These are phyloP conservation scores for Sphyrna mokarran DNA, from an alignment of 2,113 vertebrate genomes.

Conservation along the genomic window DNA sequence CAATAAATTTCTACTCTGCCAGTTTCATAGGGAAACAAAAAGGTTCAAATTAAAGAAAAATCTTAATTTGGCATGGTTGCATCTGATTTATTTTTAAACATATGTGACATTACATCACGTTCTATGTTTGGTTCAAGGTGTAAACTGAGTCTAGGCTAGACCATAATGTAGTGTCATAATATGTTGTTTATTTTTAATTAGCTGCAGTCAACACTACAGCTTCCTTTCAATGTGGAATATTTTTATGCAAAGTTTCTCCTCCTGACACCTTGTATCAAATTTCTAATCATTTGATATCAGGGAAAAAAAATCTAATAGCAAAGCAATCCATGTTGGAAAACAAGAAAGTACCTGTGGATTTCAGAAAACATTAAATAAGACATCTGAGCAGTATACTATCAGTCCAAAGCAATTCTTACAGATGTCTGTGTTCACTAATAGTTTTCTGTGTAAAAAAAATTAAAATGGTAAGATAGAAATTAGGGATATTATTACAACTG, in stretches of 20 bases:
- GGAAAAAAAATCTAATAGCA: background rate
- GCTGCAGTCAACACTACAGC: background rate
- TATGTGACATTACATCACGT: conserved; percentile 26
- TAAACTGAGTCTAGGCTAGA: conserved; percentile 24
- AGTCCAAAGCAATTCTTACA: background rate
- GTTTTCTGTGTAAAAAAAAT: background rate
- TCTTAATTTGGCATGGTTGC: background rate
- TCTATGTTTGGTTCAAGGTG: conserved; percentile 27
- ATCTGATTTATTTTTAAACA: conserved; percentile 1
- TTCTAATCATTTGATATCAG: conserved; percentile 9
- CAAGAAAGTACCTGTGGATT: background rate
- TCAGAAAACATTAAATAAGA: background rate
- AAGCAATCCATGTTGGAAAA: background rate
- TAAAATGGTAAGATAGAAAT: background rate
- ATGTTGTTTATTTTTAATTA: conserved; percentile 36
- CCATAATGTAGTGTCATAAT: conserved; percentile 24
- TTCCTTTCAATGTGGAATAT: conserved; percentile 24
- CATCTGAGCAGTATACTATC: background rate
- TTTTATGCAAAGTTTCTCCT: conserved; percentile 26
- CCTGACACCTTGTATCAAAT: conserved; percentile 11
- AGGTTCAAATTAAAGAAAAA: conserved; percentile 8
- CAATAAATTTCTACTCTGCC: background rate
- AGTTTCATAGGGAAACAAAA: background rate
- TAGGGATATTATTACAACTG: background rate
- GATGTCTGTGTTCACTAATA: background rate